Evolutionary conservation across 2,113 vertebrate species (phyloP), one percentile per base, ranked within the genome.

Genomic region (Fukomys damarensis): DNA sequence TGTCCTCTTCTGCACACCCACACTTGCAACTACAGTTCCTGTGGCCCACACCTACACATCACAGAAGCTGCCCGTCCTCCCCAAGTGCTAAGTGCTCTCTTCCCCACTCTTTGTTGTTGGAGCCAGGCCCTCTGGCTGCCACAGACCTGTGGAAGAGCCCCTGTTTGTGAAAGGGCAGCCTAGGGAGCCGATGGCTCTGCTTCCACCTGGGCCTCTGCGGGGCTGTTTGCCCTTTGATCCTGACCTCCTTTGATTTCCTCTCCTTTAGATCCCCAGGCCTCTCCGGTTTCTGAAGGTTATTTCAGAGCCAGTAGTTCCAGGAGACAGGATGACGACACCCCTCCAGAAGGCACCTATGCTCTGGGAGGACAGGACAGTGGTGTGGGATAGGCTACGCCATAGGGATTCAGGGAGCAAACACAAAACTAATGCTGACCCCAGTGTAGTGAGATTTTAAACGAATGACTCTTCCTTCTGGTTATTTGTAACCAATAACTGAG

Each of bases 141-240:
- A 24, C 7, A 70, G 86, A 38, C 72, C 88, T 28, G 86, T n/a
- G 0, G 19, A 10, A 26, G 84, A 89, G 30, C 63, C 84, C 56
- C 76, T 97, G 96, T 96, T 96, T 96, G 93, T 97, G 95, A 86
- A 96, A 92, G 83, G 80, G 95, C 89, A 68, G 89, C 87, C 66
- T 0, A 79, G 86, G 95, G 96, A 65, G 94, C 68, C 30, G 1
- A 96, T 35, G 91, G 95, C 74, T 91, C 86, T 5, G 3, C 94
- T 92, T 72, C 92, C 97, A 77, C 94, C 91, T 79, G 28, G 91
- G 95, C 91, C 63, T 56, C 74, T 26, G 4, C 1, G 4, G 68
- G 52, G 70, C 77, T 91, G 87, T 59, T 59, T 22, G 85, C 85
- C 66, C 96, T 98, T 98, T 98, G 98, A 98, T 98, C 97, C 93